Percentiles rank a stretch among this genome's conserved stretches.
phyloP scores from a whole-genome alignment of 2,888 invertebrate genomes.

The Harpalus rufipes region DNA sequence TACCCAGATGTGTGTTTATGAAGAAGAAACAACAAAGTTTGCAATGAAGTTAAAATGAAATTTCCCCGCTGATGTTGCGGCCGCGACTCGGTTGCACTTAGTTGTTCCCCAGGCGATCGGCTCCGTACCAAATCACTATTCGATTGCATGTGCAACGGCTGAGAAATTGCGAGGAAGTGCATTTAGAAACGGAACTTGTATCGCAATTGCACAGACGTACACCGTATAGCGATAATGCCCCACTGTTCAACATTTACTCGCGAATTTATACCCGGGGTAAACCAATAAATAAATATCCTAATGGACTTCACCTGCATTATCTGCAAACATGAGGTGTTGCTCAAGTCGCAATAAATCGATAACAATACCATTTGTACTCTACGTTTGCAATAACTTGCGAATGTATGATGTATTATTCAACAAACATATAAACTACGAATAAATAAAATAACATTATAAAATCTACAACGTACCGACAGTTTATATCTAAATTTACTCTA shows the following conservation, averaged over 20 bases:
- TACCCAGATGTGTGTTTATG: conserved; percentile 46
- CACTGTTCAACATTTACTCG: conserved; percentile 30
- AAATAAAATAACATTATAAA: neutral
- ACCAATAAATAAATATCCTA: conserved; percentile 28
- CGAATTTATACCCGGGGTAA: conserved; percentile 29
- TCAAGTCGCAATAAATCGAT: neutral
- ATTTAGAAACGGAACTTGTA: conserved; percentile 52
- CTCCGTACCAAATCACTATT: conserved; percentile 35
- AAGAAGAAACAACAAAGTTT: conserved; percentile 49
- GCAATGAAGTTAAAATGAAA: conserved; percentile 56
- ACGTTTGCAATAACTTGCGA: neutral
- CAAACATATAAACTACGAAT: neutral
- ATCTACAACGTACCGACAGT: too few species aligned
- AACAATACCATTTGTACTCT: neutral
- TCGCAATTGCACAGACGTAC: conserved; percentile 30
- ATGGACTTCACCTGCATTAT: conserved; percentile 10
- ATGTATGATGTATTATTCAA: neutral
- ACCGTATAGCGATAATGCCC: conserved; percentile 26
- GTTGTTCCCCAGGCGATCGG: conserved; percentile 17
- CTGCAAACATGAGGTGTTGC: conserved; percentile 8
- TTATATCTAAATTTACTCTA: too few species aligned
- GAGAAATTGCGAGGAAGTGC: conserved; percentile 55
- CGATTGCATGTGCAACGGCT: conserved; percentile 51
- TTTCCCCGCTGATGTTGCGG: neutral
- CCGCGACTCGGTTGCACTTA: neutral